These are phyloP conservation scores for Trachops cirrhosus DNA, from an alignment of 2,797 vertebrate genomes.

Conservation along the genomic window DNA sequence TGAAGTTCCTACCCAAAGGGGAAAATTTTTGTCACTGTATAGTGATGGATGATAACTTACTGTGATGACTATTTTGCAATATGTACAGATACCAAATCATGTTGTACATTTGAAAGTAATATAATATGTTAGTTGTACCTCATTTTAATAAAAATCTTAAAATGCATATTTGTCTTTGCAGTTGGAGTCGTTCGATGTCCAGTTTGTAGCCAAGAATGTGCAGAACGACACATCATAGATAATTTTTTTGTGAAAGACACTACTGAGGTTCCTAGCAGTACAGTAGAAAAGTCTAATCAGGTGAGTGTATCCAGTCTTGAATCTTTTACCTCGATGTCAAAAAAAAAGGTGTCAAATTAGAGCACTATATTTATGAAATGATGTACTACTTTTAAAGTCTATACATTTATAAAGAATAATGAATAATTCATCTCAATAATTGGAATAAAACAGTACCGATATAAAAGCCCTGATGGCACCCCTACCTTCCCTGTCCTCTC, in stretches of 20 bases:
- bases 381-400: background rate
- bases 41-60: background rate
- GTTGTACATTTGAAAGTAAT: background rate
- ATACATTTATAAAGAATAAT: background rate
- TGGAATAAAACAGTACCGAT: background rate
- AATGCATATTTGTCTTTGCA: slow-evolving; percentile 68
- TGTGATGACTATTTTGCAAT: background rate
- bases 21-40: background rate
- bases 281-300: slow-evolving; percentile 98
- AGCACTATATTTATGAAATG: background rate
- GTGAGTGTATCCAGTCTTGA: slow-evolving; percentile 80
- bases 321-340: background rate
- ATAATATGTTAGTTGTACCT: background rate
- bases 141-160: background rate
- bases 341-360: background rate
- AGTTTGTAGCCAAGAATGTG: slow-evolving; percentile 97
- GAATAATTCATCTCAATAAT: background rate
- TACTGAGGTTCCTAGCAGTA: slow-evolving; percentile 98
- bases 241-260: slow-evolving; percentile 99
- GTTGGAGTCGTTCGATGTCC: slow-evolving; percentile 96
- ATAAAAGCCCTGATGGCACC: background rate
- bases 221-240: slow-evolving; percentile 96
- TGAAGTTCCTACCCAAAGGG: background rate
- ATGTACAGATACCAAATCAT: background rate
- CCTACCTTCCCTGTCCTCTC: background rate